A percentile compares a stretch with the other conserved stretches of the same genome.
Evolutionary conservation across 1,140 invertebrate species (phyloP).

Genomic region (Rhyzopertha dominica): DNA sequence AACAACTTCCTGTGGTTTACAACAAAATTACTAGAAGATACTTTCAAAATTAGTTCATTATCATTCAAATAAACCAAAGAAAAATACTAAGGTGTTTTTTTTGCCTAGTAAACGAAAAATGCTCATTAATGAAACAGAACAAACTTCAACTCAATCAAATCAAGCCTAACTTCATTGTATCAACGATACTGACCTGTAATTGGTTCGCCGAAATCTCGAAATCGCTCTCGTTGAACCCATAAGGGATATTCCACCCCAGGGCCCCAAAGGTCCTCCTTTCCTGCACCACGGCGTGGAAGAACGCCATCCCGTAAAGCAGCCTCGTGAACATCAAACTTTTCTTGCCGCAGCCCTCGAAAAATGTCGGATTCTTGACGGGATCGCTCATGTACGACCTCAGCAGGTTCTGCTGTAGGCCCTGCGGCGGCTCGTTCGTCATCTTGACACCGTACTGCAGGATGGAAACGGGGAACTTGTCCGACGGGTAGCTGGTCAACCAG

Average conservation of each 20-base stretch:
- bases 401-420: constrained; percentile 81
- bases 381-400: constrained; percentile 77
- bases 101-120: too few relatives aligned
- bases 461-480: constrained; percentile 77
- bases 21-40: too few relatives aligned
- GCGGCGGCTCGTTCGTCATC: constrained; percentile 92
- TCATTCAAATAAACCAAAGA: too few relatives aligned
- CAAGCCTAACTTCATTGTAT: too few relatives aligned
- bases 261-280: constrained; percentile 88
- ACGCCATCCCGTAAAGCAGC: constrained; percentile 82
- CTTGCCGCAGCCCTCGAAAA: constrained; percentile 60
- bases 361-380: constrained; percentile 66
- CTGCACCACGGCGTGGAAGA: constrained; percentile 91
- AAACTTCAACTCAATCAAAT: too few relatives aligned
- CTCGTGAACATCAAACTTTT: constrained; percentile 72
- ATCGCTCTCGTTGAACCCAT: constrained; percentile 94
- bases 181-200: too few relatives aligned
- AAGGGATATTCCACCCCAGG: constrained; percentile 92
- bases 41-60: too few relatives aligned
- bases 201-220: constrained; percentile 87
- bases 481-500: constrained; percentile 92
- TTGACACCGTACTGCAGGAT: constrained; percentile 87
- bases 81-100: too few relatives aligned
- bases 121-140: too few relatives aligned
- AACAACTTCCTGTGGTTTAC: too few relatives aligned